Base-by-base conservation (phyloP, 2,888 invertebrate species). In the Trichopria drosophilae region DNA sequence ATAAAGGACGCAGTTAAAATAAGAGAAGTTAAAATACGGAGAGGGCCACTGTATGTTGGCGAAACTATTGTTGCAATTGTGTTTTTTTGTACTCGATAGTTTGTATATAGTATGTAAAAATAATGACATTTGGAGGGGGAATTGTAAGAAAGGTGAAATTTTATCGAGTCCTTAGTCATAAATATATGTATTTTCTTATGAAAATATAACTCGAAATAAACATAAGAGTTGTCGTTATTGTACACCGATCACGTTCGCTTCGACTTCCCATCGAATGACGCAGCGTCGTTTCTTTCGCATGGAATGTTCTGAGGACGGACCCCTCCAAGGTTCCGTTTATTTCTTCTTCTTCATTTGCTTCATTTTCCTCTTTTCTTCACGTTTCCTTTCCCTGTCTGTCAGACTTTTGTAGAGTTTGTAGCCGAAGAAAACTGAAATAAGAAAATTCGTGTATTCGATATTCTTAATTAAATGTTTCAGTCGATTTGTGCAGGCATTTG, bases 331-430 rank as follows among this genome's bases (percentile, higher is more conserved):
- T 22, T 40, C 10, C 4, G 37, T 36, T 59, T 73, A 85, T 75
- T 89, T 90, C 70, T 87, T 88, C 79, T 90, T 92, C 69, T 88
- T 88, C 73, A 85, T 80, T 66, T 88, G 87, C 71, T 90, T 92
- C 51, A 82, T 78, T 68, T 85, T 88, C 68, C 83, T 86, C 77
- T 93, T 93, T 67, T 91, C 90, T 71, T 91, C 89, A 59, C 83
- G 81, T 65, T 85, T 87, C 53, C 79, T 77, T 63, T 91, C 86
- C 67, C 89, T 88, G 19, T 89, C 89, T 62, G 83, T 82, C 61
- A 91, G 78, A 45, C 88, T 88, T 75, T 84, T 86, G 78, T 89
- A 88, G 43, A 93, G 79, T 75, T 90, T 91, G 79, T 89, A 91
- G 55, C 88, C 87, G 77, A 93, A 90, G 78, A 92, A 89, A 53